A percentile compares a stretch with the other conserved stretches of the same genome.
These are phyloP conservation scores for Crypturellus undulatus DNA, from an alignment of 2,113 vertebrate species.

Conservation along the genomic window DNA sequence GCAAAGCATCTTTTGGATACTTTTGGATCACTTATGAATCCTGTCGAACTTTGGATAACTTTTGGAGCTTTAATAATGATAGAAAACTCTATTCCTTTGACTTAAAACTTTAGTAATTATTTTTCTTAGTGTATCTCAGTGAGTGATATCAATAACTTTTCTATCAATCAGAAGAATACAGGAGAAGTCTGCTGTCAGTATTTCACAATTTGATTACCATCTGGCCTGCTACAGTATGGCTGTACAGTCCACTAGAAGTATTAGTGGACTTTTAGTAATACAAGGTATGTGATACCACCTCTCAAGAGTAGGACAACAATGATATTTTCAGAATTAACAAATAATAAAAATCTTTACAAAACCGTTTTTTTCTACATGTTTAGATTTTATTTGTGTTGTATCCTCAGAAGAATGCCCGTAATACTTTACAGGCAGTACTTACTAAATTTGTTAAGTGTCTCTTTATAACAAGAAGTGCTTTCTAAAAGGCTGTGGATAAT, in stretches of 20 bases:
- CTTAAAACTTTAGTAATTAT: background rate
- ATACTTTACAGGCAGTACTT: background rate
- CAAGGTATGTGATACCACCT: background rate
- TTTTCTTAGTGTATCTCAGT: background rate
- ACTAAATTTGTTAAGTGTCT: no score
- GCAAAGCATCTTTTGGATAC: background rate
- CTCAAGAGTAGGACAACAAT: background rate
- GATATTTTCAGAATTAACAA: background rate
- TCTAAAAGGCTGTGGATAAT: background rate
- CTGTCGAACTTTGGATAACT: background rate
- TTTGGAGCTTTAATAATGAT: background rate
- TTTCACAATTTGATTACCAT: background rate
- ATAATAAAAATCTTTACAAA: background rate
- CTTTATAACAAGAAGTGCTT: background rate
- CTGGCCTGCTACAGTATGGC: background rate
- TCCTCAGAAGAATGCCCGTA: background rate
- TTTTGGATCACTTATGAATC: background rate
- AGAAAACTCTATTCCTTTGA: accelerated
- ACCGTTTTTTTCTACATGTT: background rate
- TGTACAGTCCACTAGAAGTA: background rate
- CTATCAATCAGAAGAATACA: background rate
- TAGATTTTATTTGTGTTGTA: background rate
- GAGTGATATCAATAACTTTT: background rate
- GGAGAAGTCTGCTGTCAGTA: background rate
- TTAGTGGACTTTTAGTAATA: background rate